phyloP scores from a whole-genome alignment of 2,797 vertebrate species.

The Aulostomus chinensis region DNA sequence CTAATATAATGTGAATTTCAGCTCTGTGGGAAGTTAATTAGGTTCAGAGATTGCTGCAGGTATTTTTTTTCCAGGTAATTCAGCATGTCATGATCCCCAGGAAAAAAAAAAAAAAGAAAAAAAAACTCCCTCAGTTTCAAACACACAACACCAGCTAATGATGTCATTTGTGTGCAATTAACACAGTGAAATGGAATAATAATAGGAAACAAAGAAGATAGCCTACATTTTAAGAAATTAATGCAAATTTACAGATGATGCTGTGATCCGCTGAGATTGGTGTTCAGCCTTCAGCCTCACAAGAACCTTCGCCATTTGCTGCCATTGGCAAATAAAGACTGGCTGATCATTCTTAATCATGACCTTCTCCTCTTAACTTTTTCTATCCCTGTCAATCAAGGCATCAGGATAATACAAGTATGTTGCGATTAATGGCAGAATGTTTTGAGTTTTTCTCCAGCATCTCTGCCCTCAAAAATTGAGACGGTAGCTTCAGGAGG shows the following conservation, averaged over 20 bases:
- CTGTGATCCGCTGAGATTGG: slow-evolving; percentile 42
- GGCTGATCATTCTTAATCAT: not conserved
- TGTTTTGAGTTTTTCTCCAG: slow-evolving; percentile 31
- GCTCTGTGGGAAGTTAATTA: slow-evolving; percentile 90
- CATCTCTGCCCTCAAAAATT: slow-evolving; percentile 48
- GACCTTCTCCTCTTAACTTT: slow-evolving; percentile 19
- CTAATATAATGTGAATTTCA: slow-evolving; percentile 74
- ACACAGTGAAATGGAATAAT: slow-evolving; percentile 80
- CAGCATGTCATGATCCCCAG: slow-evolving; percentile 85
- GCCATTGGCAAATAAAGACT: slow-evolving; percentile 22
- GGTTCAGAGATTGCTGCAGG: slow-evolving; percentile 88
- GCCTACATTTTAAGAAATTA: slow-evolving; percentile 57
- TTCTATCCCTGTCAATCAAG: slow-evolving; percentile 22
- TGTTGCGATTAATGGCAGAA: slow-evolving; percentile 27
- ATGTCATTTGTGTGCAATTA: slow-evolving; percentile 85
- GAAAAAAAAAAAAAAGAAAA: slow-evolving; percentile 65
- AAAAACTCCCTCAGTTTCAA: slow-evolving; percentile 74
- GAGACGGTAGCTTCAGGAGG: slow-evolving; percentile 69
- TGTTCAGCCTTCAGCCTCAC: slow-evolving; percentile 27
- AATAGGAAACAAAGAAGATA: slow-evolving; percentile 73
- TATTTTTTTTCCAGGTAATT: slow-evolving; percentile 90
- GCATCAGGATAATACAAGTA: slow-evolving; percentile 17
- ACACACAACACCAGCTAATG: slow-evolving; percentile 85
- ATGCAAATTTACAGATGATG: slow-evolving; percentile 63
- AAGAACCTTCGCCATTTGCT: slow-evolving; percentile 30